phyloP scores from a whole-genome alignment of 2,797 vertebrate species.

The Chromobotia macracanthus region DNA sequence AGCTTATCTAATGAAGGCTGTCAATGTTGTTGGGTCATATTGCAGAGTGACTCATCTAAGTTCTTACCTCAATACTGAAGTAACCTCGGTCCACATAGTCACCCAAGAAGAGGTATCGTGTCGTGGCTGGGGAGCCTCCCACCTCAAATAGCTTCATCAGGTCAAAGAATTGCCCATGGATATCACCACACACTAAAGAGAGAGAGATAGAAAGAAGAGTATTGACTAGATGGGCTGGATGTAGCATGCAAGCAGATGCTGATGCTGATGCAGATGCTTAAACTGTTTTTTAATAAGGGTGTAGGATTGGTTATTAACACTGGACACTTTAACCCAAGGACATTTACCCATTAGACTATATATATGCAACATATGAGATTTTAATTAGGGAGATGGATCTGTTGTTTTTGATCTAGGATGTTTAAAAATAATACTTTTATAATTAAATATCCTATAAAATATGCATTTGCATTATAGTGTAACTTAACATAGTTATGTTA shows the following conservation, averaged over 20 bases:
- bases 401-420: too few relatives aligned
- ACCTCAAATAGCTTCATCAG: constrained; percentile 87
- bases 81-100: constrained; percentile 86
- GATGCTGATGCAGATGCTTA: too few relatives aligned
- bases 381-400: too few relatives aligned
- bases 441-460: too few relatives aligned
- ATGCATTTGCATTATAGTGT: too few relatives aligned
- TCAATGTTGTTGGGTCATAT: not conserved
- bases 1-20: too few relatives aligned
- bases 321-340: too few relatives aligned
- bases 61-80: constrained; percentile 85
- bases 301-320: too few relatives aligned
- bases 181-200: constrained; percentile 81
- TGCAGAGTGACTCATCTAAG: not conserved
- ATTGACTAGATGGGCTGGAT: not conserved
- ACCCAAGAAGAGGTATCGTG: constrained; percentile 84
- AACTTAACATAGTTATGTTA: too few relatives aligned
- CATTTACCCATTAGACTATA: too few relatives aligned
- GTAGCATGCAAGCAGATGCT: not conserved
- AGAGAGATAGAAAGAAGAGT: constrained; percentile 17
- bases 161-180: constrained; percentile 86
- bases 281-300: not conserved
- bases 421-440: too few relatives aligned
- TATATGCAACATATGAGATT: too few relatives aligned
- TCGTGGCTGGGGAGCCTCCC: constrained; percentile 83